Evolutionary conservation across 2,888 invertebrate species (phyloP).

Genomic region (Apodemia zela): DNA sequence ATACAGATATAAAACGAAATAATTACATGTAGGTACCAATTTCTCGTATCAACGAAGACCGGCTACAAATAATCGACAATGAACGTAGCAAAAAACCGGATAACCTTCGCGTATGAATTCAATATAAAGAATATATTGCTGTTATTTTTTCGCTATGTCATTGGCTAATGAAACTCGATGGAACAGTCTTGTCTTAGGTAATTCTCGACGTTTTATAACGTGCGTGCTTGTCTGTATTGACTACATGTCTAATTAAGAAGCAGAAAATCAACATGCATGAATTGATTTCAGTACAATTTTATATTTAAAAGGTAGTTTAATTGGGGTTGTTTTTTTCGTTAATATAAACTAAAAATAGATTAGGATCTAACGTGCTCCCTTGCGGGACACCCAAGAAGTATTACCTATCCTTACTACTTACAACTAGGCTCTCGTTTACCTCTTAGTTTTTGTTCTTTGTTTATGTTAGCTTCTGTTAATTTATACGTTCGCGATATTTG

Average conservation of each 20-base stretch:
- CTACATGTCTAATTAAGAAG: not conserved
- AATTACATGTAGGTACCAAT: conserved; percentile 1
- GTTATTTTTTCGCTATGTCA: not conserved
- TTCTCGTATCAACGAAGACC: conserved; percentile 8
- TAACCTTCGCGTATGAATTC: conserved; percentile 12
- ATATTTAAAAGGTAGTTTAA: too few species aligned
- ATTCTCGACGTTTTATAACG: not conserved
- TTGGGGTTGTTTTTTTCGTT: too few species aligned
- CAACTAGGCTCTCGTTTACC: too few species aligned
- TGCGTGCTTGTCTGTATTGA: not conserved
- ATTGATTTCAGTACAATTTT: too few species aligned
- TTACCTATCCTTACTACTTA: too few species aligned
- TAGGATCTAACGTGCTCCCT: too few species aligned
- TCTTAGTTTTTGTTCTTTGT: too few species aligned
- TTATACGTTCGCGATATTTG: too few species aligned
- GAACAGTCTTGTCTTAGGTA: not conserved
- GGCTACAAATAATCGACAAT: conserved; percentile 6
- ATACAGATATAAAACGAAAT: not conserved
- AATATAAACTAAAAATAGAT: too few species aligned
- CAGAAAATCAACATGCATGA: too few species aligned
- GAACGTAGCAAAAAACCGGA: conserved; percentile 11
- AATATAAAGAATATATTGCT: not conserved
- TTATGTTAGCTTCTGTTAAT: too few species aligned
- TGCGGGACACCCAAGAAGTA: too few species aligned
- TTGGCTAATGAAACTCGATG: not conserved